Evolutionary conservation across 2,888 invertebrate genomes (phyloP).

Genomic region (Tanypteryx hageni): DNA sequence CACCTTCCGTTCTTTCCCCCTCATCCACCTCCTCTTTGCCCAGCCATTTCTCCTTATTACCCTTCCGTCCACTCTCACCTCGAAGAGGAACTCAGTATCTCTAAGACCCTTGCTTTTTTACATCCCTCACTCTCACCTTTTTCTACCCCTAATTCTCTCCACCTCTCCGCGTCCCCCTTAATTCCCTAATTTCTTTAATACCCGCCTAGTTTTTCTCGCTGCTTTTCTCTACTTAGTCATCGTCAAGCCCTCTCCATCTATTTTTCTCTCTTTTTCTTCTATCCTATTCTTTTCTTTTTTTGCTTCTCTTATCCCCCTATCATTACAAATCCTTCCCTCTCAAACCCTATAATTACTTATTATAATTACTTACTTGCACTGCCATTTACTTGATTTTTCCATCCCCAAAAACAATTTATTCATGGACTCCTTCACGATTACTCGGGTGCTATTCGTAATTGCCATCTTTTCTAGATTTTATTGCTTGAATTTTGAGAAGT

Average conservation of each 20-base stretch:
- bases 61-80: conserved; percentile 35
- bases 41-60: conserved; percentile 45
- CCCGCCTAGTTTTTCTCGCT: too few species aligned
- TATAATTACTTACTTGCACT: too few species aligned
- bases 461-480: too few species aligned
- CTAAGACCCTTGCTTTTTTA: not conserved
- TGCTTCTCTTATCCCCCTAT: not conserved
- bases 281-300: conserved; percentile 30
- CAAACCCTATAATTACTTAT: too few species aligned
- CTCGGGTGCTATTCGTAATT: too few species aligned
- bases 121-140: not conserved
- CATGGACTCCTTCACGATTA: too few species aligned
- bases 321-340: not conserved
- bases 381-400: too few species aligned
- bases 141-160: not conserved
- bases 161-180: not conserved
- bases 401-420: too few species aligned
- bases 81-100: too few species aligned
- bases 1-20: too few species aligned
- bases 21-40: not conserved
- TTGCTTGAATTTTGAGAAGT: too few species aligned
- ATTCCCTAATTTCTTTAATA: not conserved
- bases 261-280: not conserved
- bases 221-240: not conserved
- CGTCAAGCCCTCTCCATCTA: not conserved